Evolutionary conservation across 2,113 vertebrate species (phyloP), one percentile per base, ranked within the genome.

Genomic region (Sarotherodon lohbergeri): DNA sequence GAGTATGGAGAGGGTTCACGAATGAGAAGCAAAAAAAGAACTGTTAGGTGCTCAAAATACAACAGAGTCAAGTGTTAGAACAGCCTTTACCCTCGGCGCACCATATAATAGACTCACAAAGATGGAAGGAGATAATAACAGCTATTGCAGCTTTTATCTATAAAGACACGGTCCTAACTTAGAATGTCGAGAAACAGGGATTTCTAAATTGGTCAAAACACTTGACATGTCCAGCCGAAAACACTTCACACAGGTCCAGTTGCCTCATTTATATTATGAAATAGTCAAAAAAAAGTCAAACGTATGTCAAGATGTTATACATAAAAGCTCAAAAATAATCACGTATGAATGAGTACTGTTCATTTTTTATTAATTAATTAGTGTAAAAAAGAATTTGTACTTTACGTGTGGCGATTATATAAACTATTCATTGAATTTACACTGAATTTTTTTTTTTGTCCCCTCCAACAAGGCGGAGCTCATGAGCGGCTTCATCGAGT

Each of bases 401-500:
- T 66, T 66, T 66, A 39, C 0, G 9, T 39, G 19, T 66, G 32
- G 19, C 3, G 10, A 66, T 39, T 66, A 66, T 66, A 66, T 66
- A 1, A 66, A 39, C 1, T 66, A 66, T 66, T 66, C 61, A 66
- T 3, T 22, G 34, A 66, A 66, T 39, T 66, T 66, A 39, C 10
- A 66, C 27, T 27, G 27, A 27, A 27, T 43, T 66, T 66, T 39
- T 61, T n/a, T 13, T 39, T 4, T 50, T 1, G 6, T 6, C 61
- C 59, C 12, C 55, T 36, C 5, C 7, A 22, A 6, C 4, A 90
- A 99, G 98, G 98, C 98, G 0, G 98, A 98, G 92, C 95, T 99
- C 34, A 99, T 99, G 98, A 98, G 97, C 6, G 95, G 97, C 55
- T 96, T 99, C 86, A 99, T 99, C 3, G 98, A 99, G 93, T 98